A percentile compares a stretch with the other conserved stretches of the same genome.
phyloP scores from a whole-genome alignment of 2,113 vertebrate species.

The Nerophis ophidion region DNA sequence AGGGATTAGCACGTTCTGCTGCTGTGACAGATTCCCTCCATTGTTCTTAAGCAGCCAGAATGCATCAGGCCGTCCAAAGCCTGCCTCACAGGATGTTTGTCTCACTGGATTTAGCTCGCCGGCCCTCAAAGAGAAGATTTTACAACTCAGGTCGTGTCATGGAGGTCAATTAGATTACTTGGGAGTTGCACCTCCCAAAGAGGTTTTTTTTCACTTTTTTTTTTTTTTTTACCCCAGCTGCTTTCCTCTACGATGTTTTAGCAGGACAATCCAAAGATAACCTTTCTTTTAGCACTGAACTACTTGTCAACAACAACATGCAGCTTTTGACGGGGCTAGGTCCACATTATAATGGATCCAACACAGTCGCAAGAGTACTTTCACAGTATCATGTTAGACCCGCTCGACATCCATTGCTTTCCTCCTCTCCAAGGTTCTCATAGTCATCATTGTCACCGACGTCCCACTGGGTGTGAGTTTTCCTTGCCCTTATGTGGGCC shows the following conservation, averaged over 20 bases:
- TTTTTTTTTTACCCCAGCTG: conserved; percentile 38
- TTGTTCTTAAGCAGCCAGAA: conserved; percentile 53
- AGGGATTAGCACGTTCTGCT: conserved; percentile 60
- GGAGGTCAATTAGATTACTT: conserved; percentile 57
- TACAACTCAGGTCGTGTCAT: conserved; percentile 29
- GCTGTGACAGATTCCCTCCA: conserved; percentile 48
- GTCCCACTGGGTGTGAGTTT: no score
- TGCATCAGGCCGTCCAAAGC: conserved; percentile 34
- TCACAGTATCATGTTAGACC: no score
- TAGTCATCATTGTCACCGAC: no score
- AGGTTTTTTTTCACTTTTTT: conserved; percentile 34
- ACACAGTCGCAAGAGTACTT: no score
- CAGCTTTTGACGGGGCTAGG: no score
- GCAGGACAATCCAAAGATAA: conserved; percentile 11
- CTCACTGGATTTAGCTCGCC: conserved; percentile 25
- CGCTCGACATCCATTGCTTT: no score
- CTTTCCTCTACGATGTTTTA: conserved; percentile 32
- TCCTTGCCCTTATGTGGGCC: no score
- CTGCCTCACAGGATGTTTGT: conserved; percentile 25
- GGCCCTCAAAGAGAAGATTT: conserved; percentile 30
- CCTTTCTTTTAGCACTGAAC: no score
- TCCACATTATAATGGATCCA: no score
- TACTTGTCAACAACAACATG: no score
- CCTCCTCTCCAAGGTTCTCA: no score
- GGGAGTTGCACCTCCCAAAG: conserved; percentile 43